A percentile compares a stretch with the other conserved stretches of the same genome.
These are phyloP conservation scores for Papilio elwesi DNA, from an alignment of 2,888 invertebrate genomes.

Conservation along the genomic window DNA sequence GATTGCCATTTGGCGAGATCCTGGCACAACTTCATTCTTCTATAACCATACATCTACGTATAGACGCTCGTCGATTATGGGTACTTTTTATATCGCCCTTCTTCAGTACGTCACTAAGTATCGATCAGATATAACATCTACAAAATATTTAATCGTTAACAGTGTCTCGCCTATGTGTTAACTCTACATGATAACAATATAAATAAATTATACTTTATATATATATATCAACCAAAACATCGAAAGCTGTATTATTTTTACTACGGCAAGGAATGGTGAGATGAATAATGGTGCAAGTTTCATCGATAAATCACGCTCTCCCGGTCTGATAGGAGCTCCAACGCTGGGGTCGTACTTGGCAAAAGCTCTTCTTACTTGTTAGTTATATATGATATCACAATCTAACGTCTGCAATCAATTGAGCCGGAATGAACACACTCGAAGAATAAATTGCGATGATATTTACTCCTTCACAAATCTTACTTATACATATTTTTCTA, in stretches of 20 bases:
- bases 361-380: slow-evolving; percentile 67
- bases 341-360: slow-evolving; percentile 72
- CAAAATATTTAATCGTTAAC: neutral
- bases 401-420: slow-evolving; percentile 66
- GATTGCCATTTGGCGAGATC: too few relatives aligned
- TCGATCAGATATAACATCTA: too few relatives aligned
- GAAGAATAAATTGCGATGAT: slow-evolving; percentile 40
- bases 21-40: too few relatives aligned
- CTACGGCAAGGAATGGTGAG: slow-evolving; percentile 82
- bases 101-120: too few relatives aligned
- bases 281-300: slow-evolving; percentile 82
- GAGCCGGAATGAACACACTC: slow-evolving; percentile 55
- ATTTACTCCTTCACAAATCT: slow-evolving; percentile 31
- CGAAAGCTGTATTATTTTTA: slow-evolving; percentile 78
- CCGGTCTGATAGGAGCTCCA: slow-evolving; percentile 69
- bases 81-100: too few relatives aligned
- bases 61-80: too few relatives aligned
- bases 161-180: neutral
- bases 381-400: slow-evolving; percentile 69
- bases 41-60: too few relatives aligned
- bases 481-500: slow-evolving; percentile 11
- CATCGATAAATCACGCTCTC: slow-evolving; percentile 78
- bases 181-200: neutral
- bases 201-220: neutral
- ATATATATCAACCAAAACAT: slow-evolving; percentile 75